These are phyloP conservation scores for Campoplex nolae DNA, from an alignment of 2,888 invertebrate species.

Conservation along the genomic window DNA sequence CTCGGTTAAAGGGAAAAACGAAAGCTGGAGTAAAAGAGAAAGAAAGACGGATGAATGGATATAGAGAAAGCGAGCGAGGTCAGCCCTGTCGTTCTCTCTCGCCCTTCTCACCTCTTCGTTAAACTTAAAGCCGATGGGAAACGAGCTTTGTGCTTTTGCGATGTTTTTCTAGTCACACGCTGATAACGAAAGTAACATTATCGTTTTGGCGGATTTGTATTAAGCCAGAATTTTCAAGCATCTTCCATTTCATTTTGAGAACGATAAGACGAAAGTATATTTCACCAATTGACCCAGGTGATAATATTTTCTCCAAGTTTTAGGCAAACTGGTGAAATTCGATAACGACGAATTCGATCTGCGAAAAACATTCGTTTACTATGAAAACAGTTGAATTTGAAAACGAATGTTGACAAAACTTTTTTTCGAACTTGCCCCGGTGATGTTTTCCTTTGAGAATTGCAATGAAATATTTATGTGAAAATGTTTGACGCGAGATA, in stretches of 20 bases:
- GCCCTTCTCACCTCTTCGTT: neutral
- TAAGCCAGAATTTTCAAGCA: conserved; percentile 11
- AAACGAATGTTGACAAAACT: neutral
- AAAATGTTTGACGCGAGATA: neutral
- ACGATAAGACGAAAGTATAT: conserved; percentile 2
- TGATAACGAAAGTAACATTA: conserved; percentile 54
- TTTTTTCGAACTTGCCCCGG: neutral
- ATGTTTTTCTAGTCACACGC: conserved; percentile 19
- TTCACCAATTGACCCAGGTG: neutral
- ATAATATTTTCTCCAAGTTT: conserved; percentile 17
- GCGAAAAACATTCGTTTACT: neutral
- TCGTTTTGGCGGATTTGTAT: conserved; percentile 15
- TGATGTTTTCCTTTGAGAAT: neutral
- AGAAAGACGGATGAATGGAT: conserved; percentile 34
- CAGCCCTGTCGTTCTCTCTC: conserved; percentile 3
- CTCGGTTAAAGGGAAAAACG: neutral
- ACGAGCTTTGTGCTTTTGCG: conserved; percentile 34
- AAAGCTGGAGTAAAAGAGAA: conserved; percentile 42
- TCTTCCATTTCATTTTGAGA: neutral
- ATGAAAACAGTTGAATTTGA: neutral
- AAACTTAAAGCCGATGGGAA: conserved; percentile 58
- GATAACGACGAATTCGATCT: too few relatives aligned
- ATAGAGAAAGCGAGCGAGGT: conserved; percentile 51
- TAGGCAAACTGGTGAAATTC: neutral
- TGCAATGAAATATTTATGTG: neutral